phyloP scores from a whole-genome alignment of 1,140 invertebrate genomes.

The Pachypeltis micranthus region DNA sequence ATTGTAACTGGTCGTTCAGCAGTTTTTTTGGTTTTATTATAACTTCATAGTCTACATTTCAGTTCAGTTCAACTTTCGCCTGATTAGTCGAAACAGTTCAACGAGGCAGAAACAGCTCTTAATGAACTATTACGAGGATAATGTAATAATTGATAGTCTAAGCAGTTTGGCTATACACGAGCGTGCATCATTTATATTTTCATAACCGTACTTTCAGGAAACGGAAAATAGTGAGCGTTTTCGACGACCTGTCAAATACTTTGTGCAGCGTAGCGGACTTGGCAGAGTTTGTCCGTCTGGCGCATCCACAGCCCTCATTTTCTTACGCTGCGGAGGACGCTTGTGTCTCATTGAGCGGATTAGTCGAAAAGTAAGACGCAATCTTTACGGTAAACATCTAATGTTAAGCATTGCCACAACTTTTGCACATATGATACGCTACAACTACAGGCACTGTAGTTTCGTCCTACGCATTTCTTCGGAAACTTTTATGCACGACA shows the following conservation, averaged over 20 bases:
- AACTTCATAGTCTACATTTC: no score
- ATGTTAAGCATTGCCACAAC: no score
- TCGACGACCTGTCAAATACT: slow-evolving; percentile 87
- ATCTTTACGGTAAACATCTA: no score
- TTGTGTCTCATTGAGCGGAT: slow-evolving; percentile 70
- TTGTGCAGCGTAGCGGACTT: slow-evolving; percentile 91
- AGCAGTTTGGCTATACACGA: no score
- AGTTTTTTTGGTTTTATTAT: no score
- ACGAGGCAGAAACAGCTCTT: no score
- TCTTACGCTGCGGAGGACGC: slow-evolving; percentile 70
- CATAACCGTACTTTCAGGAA: slow-evolving; percentile 35
- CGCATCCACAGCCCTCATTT: slow-evolving; percentile 69
- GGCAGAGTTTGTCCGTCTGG: slow-evolving; percentile 85
- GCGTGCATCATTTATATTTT: background rate
- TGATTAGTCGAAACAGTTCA: background rate
- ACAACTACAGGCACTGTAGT: no score
- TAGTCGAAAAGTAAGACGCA: slow-evolving; percentile 86
- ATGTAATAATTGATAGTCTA: no score
- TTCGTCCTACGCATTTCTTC: no score
- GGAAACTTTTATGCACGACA: no score
- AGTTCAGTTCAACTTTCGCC: background rate
- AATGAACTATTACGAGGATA: background rate
- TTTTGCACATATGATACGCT: no score
- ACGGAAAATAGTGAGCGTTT: slow-evolving; percentile 69
- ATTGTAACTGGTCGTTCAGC: no score